Base-by-base conservation (phyloP, 2,888 invertebrate species). In the Tetheella fluctuosa region DNA sequence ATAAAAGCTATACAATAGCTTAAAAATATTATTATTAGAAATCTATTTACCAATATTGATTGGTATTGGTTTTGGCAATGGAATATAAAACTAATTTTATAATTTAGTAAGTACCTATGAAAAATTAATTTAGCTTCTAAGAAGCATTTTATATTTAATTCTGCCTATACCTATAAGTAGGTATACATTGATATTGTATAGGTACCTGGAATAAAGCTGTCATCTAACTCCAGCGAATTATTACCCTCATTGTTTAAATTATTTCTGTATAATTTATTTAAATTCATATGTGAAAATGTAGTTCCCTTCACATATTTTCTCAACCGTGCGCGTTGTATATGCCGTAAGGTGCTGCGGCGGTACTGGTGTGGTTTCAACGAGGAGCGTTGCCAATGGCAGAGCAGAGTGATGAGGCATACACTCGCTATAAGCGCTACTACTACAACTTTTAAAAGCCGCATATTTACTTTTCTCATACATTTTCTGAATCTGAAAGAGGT, bases 221-320 rank as follows among this genome's bases (percentile, higher is more conserved):
- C 56, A 42, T 52, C 59, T 53, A 39, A 59, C 37, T 53, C 39
- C 48, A 10, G 23, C 48, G 48, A 48, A 28, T 10, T 56, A 53
- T 5, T 58, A 34, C 13, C 34, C 59, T 1, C 58, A 15, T 23
- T 62, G 3, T 34, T 34, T 13, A 13, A 7, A 17, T 62, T 3
- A 52, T 71, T 65, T 13, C 67, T 67, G 42, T 76, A 76, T 7
- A 65, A 39, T 60, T 79, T 74, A 60, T 83, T 69, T 28, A 89
- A 69, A 1, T 83, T 76, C n/a, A 87, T 25, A 54, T 82, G 88
- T 54, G 34, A 68, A 67, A 89, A 79, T 1, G 86, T 83, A 12
- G 70, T 75, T 5, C 73, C 74, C 30, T 60, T 52, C 7, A 63
- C 34, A 13, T 63, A 48, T 8, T 58, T 42, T 17, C 17, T 20